Evolutionary conservation across 2,113 vertebrate species (phyloP).

Genomic region (Lepus timidus): DNA sequence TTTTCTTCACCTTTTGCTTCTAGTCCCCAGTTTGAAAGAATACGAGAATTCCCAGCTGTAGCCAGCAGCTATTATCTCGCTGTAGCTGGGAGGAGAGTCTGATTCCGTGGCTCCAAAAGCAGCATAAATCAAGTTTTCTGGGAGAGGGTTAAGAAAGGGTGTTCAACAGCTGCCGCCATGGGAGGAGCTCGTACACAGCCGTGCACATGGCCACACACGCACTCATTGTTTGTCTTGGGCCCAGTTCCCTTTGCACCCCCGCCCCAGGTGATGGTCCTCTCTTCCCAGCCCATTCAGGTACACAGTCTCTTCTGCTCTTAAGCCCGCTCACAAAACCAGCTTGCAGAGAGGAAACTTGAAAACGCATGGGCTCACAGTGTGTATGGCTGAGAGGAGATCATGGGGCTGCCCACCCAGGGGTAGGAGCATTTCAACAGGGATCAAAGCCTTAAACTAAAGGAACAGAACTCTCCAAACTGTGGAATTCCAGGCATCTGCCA

Average conservation of each 20-base stretch:
- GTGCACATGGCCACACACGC: conserved; percentile 73
- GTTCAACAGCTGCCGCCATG: conserved; percentile 79
- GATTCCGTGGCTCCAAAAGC: conserved; percentile 79
- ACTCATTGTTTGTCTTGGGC: conserved; percentile 76
- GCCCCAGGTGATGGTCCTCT: conserved; percentile 26
- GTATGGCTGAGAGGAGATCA: conserved; percentile 57
- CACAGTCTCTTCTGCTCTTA: conserved; percentile 39
- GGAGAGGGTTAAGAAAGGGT: conserved; percentile 81
- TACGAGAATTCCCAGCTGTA: conserved; percentile 83
- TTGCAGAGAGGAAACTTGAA: conserved; percentile 63
- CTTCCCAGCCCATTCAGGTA: conserved; percentile 47
- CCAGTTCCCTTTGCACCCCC: conserved; percentile 11
- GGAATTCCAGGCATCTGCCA: conserved; percentile 83
- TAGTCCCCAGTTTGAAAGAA: conserved; percentile 80
- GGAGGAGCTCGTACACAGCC: conserved; percentile 67
- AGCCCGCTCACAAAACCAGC: not conserved
- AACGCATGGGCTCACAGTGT: conserved; percentile 1
- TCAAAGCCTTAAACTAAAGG: conserved; percentile 82
- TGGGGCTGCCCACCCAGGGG: conserved; percentile 81
- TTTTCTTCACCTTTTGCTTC: conserved; percentile 81
- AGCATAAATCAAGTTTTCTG: conserved; percentile 84
- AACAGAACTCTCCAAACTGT: conserved; percentile 81
- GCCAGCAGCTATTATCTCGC: conserved; percentile 82
- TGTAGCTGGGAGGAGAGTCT: conserved; percentile 79
- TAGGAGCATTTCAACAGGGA: conserved; percentile 74